These are phyloP conservation scores for Falcunculus frontatus DNA, from an alignment of 2,113 vertebrate genomes.

Conservation along the genomic window DNA sequence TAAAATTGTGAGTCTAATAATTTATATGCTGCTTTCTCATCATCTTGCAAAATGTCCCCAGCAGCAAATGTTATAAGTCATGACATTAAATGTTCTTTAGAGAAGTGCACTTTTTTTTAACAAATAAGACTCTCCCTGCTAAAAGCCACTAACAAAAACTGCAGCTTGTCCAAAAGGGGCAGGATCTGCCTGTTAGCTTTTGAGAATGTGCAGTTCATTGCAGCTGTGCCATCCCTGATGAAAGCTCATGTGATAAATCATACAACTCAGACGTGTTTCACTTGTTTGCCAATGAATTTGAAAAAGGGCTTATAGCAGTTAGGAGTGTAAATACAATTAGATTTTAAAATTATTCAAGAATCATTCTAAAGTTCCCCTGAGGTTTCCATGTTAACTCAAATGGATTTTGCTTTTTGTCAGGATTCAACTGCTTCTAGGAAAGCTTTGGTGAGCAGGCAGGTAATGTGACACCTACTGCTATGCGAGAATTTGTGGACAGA, in stretches of 20 bases:
- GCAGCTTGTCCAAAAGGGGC: neutral
- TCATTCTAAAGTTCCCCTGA: slow-evolving; percentile 53
- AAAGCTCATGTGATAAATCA: slow-evolving; percentile 59
- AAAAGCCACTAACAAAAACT: neutral
- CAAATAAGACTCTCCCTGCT: neutral
- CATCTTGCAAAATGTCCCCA: neutral
- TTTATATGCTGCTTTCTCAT: neutral
- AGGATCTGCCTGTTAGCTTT: neutral
- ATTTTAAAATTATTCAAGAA: slow-evolving; percentile 72
- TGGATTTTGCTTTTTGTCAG: slow-evolving; percentile 51
- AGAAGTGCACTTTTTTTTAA: neutral
- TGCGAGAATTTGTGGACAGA: neutral
- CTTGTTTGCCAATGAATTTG: slow-evolving; percentile 68
- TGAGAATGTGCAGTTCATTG: neutral
- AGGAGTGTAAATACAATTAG: slow-evolving; percentile 63
- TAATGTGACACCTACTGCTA: neutral
- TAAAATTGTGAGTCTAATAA: neutral
- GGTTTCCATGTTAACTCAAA: slow-evolving; percentile 40
- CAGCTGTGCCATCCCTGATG: neutral
- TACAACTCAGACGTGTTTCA: slow-evolving; percentile 38
- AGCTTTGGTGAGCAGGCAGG: slow-evolving; percentile 39
- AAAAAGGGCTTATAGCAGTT: slow-evolving; percentile 58
- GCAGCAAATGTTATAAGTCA: slow-evolving; percentile 40
- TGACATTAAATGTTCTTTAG: slow-evolving; percentile 2
- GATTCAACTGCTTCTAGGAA: slow-evolving; percentile 44